These are phyloP conservation scores for Mormyrus hasselquistii DNA, from an alignment of 2,797 vertebrate genomes.

Conservation along the genomic window DNA sequence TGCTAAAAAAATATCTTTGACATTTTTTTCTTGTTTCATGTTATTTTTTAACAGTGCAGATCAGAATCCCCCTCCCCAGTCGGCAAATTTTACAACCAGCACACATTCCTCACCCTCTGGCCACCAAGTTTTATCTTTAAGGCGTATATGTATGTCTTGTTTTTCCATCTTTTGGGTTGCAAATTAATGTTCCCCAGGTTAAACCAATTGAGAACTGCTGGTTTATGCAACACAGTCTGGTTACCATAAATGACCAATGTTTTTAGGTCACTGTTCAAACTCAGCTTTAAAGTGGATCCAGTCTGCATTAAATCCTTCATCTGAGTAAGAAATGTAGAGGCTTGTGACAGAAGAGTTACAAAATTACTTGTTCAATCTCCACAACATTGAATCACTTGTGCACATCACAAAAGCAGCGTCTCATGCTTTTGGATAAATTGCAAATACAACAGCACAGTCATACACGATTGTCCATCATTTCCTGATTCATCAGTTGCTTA, in stretches of 20 bases:
- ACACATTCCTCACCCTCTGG: too few relatives aligned
- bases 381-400: neutral
- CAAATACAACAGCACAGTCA: neutral
- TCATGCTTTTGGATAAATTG: neutral
- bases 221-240: neutral
- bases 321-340: neutral
- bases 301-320: neutral
- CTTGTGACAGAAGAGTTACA: neutral
- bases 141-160: neutral
- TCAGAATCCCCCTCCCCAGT: neutral
- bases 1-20: neutral
- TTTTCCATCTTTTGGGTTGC: neutral
- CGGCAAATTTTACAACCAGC: neutral
- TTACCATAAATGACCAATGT: neutral
- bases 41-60: neutral
- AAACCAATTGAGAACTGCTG: neutral
- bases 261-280: neutral
- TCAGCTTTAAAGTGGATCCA: neutral
- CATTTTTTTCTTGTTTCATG: neutral
- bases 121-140: neutral
- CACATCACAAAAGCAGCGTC: neutral
- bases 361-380: neutral
- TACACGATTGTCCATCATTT: neutral
- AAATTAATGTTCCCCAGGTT: neutral
- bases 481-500: neutral